Conservation (phyloP, 2,888 invertebrate species). For the Oxycera nigricornis region DNA sequence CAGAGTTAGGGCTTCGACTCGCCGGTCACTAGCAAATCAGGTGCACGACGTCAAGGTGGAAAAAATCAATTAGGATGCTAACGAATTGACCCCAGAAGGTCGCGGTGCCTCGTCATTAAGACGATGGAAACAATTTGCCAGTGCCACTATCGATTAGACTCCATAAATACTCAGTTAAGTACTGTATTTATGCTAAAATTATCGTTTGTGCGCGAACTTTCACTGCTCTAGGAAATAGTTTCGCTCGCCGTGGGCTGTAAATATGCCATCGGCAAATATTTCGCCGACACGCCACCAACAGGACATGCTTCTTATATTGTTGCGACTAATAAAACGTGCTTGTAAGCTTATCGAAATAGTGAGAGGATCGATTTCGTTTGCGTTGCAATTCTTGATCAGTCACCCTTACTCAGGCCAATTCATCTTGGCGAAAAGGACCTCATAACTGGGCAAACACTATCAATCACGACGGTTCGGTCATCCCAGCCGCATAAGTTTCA, state of each 20-base stretch:
- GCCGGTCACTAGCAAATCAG: not conserved
- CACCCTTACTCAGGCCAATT: too few species aligned
- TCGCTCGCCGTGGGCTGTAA: not conserved
- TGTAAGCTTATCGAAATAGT: too few species aligned
- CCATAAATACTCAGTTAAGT: slow-evolving; percentile 21
- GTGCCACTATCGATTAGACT: slow-evolving; percentile 6
- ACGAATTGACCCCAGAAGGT: slow-evolving; percentile 42
- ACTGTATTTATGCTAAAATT: slow-evolving; percentile 29
- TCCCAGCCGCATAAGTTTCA: not conserved
- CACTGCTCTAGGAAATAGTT: slow-evolving; percentile 5
- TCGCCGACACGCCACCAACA: not conserved
- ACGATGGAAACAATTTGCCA: slow-evolving; percentile 18
- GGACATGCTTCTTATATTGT: too few species aligned
- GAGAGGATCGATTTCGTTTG: too few species aligned
- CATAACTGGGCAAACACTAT: too few species aligned
- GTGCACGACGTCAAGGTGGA: slow-evolving; percentile 28
- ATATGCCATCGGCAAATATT: not conserved
- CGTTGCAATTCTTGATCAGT: too few species aligned
- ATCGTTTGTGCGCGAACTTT: slow-evolving; percentile 5
- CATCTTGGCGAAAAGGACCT: too few species aligned
- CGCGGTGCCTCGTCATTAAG: slow-evolving; percentile 7
- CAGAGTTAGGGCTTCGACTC: not conserved
- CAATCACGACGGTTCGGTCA: too few species aligned
- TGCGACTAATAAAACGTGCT: too few species aligned
- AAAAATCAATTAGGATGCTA: slow-evolving; percentile 44